These are phyloP conservation scores for Cephus nigrinus DNA, from an alignment of 2,888 invertebrate genomes.

Conservation along the genomic window DNA sequence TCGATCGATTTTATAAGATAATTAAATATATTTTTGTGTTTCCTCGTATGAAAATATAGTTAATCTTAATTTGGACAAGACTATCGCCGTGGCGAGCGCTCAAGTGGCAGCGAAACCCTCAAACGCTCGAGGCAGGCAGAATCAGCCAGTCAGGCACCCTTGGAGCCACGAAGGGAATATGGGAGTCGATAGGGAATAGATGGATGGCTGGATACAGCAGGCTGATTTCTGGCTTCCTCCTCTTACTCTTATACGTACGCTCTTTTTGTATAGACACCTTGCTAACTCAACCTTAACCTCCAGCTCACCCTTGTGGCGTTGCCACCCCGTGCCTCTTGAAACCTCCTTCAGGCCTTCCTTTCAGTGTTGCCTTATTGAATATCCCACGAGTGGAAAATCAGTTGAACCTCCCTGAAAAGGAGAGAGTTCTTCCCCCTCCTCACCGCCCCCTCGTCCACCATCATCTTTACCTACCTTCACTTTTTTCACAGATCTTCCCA, in stretches of 20 bases:
- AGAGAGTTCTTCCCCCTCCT: slow-evolving; percentile 33
- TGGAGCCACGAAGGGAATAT: slow-evolving; percentile 21
- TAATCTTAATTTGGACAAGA: slow-evolving; percentile 39
- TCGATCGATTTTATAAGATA: not conserved
- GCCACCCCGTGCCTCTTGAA: slow-evolving; percentile 33
- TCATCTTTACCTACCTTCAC: slow-evolving; percentile 22
- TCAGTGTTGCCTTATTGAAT: slow-evolving; percentile 64
- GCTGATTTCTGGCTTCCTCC: slow-evolving; percentile 39
- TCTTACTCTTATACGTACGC: slow-evolving; percentile 29
- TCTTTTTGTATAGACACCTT: slow-evolving; percentile 40
- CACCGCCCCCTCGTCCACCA: slow-evolving; percentile 33
- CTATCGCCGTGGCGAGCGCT: slow-evolving; percentile 41
- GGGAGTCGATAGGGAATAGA: slow-evolving; percentile 46
- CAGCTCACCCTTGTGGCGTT: slow-evolving; percentile 34
- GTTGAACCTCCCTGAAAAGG: slow-evolving; percentile 54
- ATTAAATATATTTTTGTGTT: not conserved
- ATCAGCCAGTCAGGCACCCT: slow-evolving; percentile 9
- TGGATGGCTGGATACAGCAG: slow-evolving; percentile 30
- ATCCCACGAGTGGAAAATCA: slow-evolving; percentile 63
- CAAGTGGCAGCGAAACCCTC: slow-evolving; percentile 43
- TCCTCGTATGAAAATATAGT: not conserved
- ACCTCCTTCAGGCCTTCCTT: slow-evolving; percentile 53
- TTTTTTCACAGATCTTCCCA: slow-evolving; percentile 19
- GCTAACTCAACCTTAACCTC: slow-evolving; percentile 8
- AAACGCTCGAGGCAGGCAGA: slow-evolving; percentile 34